Evolutionary conservation across 2,113 vertebrate genomes (phyloP).

Genomic region (Hypomesus transpacificus): DNA sequence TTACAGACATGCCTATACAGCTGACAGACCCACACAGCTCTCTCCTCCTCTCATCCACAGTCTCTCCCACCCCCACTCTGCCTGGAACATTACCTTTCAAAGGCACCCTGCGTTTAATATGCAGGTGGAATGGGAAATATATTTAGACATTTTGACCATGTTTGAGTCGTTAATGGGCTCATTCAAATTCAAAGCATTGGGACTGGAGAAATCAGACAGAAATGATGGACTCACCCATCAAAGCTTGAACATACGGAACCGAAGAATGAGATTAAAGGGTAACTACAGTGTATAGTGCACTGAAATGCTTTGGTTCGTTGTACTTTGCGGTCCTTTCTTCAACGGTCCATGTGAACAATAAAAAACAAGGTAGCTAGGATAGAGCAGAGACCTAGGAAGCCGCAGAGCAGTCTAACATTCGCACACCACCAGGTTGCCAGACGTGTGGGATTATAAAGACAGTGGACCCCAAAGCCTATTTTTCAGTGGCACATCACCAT

Average conservation of each 20-base stretch:
- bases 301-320: slow-evolving; percentile 1
- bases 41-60: background rate
- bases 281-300: background rate
- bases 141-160: too few species aligned
- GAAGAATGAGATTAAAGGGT: slow-evolving; percentile 3
- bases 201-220: background rate
- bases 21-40: slow-evolving; percentile 4
- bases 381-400: background rate
- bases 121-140: slow-evolving; percentile 25
- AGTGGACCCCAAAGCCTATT: slow-evolving; percentile 30
- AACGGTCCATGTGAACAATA: background rate
- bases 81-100: slow-evolving; percentile 15
- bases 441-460: slow-evolving; percentile 17
- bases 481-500: slow-evolving; percentile 14
- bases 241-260: background rate
- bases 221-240: too few species aligned
- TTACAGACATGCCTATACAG: slow-evolving; percentile 40
- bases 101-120: slow-evolving; percentile 20
- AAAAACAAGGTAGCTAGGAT: slow-evolving; percentile 1
- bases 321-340: background rate
- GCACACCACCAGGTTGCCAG: slow-evolving; percentile 15
- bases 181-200: background rate
- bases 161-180: slow-evolving; percentile 2
- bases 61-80: slow-evolving; percentile 4
- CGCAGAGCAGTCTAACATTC: slow-evolving; percentile 6